Percentiles rank a stretch among this genome's conserved stretches.
Conservation (phyloP, 1,140 invertebrate species). For the Papilio helenus region DNA sequence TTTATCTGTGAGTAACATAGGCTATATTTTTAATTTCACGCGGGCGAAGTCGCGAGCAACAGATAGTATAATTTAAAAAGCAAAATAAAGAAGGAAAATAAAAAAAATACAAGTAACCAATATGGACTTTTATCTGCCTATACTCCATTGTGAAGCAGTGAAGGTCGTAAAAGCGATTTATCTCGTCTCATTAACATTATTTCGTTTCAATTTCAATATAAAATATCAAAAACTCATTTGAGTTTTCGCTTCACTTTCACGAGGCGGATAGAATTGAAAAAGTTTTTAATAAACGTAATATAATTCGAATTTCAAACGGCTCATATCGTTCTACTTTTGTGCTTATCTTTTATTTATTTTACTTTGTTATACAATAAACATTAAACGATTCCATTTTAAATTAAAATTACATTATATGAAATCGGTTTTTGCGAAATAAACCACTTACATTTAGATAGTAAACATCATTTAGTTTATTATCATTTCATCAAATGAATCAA, state of each 20-base stretch:
- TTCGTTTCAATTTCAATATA: constrained; percentile 46
- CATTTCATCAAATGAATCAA: too few species aligned
- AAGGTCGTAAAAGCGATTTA: background rate
- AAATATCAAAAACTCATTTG: constrained; percentile 69
- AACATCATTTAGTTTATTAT: background rate
- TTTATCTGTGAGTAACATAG: too few species aligned
- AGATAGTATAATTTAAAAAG: too few species aligned
- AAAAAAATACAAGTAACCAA: too few species aligned
- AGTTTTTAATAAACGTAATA: constrained; percentile 54
- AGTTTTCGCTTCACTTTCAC: constrained; percentile 58
- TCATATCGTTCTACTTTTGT: constrained; percentile 23
- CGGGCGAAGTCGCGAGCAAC: too few species aligned
- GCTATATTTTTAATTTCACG: background rate
- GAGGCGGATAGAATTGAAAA: constrained; percentile 69
- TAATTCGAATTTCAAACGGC: constrained; percentile 46
- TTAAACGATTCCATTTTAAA: constrained; percentile 10
- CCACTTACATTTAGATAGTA: background rate
- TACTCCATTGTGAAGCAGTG: background rate
- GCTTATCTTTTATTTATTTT: constrained; percentile 22
- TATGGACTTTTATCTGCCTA: background rate
- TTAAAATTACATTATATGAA: background rate
- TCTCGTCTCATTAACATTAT: constrained; percentile 34
- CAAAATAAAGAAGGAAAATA: background rate
- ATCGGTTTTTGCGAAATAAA: background rate
- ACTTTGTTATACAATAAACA: constrained; percentile 21